Evolutionary conservation across 2,888 invertebrate species (phyloP).

Genomic region (Stenurella melanura): DNA sequence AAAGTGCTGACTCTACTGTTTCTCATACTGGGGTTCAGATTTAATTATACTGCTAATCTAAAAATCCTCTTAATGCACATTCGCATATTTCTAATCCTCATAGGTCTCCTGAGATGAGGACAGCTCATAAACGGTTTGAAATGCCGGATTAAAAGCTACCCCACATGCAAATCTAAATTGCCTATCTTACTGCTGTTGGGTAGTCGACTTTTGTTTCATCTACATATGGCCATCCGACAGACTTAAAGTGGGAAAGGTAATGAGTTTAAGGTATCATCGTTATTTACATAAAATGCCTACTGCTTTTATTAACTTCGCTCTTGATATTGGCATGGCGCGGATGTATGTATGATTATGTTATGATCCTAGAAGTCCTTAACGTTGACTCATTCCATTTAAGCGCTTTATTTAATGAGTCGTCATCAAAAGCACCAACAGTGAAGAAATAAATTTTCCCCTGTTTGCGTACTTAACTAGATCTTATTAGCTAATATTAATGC

Average conservation of each 20-base stretch:
- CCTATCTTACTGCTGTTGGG: slow-evolving; percentile 47
- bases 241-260: background rate
- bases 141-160: slow-evolving; percentile 50
- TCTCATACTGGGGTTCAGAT: slow-evolving; percentile 53
- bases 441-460: no score
- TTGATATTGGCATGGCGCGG: no score
- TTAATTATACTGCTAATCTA: slow-evolving; percentile 62
- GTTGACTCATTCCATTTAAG: no score
- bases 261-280: background rate
- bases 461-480: no score
- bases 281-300: slow-evolving; percentile 3
- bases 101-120: slow-evolving; percentile 44
- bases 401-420: no score
- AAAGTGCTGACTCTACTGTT: slow-evolving; percentile 52
- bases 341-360: no score
- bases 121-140: slow-evolving; percentile 53
- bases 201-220: slow-evolving; percentile 37
- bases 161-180: slow-evolving; percentile 47
- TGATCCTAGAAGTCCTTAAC: no score
- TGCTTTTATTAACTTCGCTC: no score
- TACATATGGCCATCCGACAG: background rate
- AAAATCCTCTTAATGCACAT: slow-evolving; percentile 61
- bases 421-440: no score
- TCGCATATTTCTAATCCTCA: slow-evolving; percentile 56
- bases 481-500: no score